Evolutionary conservation across 2,113 vertebrate species (phyloP).

Genomic region (Pluvianellus socialis): DNA sequence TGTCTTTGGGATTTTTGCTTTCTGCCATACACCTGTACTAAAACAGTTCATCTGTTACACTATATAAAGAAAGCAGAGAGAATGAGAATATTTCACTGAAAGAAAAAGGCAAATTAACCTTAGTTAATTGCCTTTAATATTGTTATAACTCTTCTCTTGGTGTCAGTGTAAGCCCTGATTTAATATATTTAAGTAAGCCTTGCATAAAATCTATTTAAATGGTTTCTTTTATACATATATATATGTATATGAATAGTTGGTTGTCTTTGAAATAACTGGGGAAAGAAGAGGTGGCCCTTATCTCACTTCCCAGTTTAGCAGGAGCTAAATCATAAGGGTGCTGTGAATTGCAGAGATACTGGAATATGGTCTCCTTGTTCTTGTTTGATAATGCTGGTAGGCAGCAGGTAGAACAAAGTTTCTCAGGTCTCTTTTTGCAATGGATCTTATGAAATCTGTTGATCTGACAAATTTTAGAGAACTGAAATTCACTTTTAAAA

Average conservation of each 20-base stretch:
- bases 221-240: too few relatives aligned
- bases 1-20: background rate
- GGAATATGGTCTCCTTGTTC: background rate
- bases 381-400: background rate
- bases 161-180: background rate
- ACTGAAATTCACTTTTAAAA: background rate
- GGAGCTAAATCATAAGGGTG: background rate
- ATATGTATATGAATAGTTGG: background rate
- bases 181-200: background rate
- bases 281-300: background rate
- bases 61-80: background rate
- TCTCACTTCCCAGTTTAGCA: background rate
- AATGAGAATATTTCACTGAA: background rate
- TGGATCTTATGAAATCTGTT: background rate
- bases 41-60: background rate
- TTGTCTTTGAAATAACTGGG: background rate
- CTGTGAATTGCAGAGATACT: background rate
- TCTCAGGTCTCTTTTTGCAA: background rate
- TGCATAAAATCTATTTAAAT: background rate
- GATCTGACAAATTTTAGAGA: background rate
- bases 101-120: background rate
- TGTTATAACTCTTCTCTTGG: background rate
- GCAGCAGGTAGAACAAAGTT: background rate
- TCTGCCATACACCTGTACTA: background rate
- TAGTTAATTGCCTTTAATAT: background rate